Conservation (phyloP, 2,888 invertebrate species). For the Pecten maximus region DNA sequence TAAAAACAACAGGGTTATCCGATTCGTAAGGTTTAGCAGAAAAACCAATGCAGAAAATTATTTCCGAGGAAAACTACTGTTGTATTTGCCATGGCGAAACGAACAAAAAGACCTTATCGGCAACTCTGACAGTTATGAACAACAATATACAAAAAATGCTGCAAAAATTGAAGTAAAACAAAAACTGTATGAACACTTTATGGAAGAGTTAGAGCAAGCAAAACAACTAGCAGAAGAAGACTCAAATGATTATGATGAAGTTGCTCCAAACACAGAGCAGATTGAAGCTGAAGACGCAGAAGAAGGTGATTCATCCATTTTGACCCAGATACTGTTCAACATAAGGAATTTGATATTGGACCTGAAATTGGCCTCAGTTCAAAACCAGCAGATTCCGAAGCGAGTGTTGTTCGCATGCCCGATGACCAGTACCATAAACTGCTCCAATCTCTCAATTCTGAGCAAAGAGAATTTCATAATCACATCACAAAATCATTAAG, state of each 20-base stretch:
- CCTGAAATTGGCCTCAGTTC: slow-evolving; percentile 44
- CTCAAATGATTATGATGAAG: neutral
- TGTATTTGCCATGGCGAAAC: slow-evolving; percentile 57
- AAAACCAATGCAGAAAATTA: slow-evolving; percentile 56
- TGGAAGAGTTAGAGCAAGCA: no score
- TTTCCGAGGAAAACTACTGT: slow-evolving; percentile 50
- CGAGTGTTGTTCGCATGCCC: no score
- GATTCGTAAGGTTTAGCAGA: slow-evolving; percentile 51
- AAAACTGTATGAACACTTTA: slow-evolving; percentile 53
- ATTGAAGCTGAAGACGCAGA: slow-evolving; percentile 38
- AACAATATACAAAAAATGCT: slow-evolving; percentile 40
- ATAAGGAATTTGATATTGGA: slow-evolving; percentile 41
- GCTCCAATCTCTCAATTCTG: no score
- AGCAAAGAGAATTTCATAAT: no score
- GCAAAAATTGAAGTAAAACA: slow-evolving; percentile 41
- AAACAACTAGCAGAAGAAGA: slow-evolving; percentile 35
- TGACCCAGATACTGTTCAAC: slow-evolving; percentile 30
- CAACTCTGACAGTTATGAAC: slow-evolving; percentile 45
- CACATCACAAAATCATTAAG: no score
- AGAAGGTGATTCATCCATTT: slow-evolving; percentile 42
- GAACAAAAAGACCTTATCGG: slow-evolving; percentile 51
- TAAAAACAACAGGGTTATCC: slow-evolving; percentile 44
- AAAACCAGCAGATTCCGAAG: no score
- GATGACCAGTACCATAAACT: no score
- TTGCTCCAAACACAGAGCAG: slow-evolving; percentile 44